Percentiles rank a stretch among this genome's conserved stretches.
phyloP scores from a whole-genome alignment of 2,888 invertebrate genomes.

The Callyntrura guangdongensis region DNA sequence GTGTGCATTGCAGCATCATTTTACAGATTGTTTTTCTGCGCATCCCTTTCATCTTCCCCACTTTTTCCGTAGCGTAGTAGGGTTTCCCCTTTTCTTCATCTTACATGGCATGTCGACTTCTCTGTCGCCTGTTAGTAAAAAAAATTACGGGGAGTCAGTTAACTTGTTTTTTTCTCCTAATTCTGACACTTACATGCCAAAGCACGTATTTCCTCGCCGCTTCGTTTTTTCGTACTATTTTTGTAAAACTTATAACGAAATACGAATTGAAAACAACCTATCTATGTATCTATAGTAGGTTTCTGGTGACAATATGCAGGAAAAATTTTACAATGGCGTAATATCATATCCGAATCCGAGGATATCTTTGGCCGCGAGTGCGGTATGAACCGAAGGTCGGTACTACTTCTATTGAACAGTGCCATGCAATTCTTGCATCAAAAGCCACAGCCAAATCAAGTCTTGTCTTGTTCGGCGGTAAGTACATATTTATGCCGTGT shows the following conservation, averaged over 20 bases:
- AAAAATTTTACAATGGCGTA: not conserved
- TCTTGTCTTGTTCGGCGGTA: not conserved
- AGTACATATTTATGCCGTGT: not conserved
- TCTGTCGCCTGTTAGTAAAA: conserved; percentile 5
- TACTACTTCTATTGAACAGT: not conserved
- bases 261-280: not conserved
- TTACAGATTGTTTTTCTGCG: conserved; percentile 53
- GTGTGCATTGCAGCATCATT: not conserved
- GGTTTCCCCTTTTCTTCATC: not conserved
- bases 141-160: conserved; percentile 16
- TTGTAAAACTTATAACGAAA: not conserved
- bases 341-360: not conserved
- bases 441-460: not conserved
- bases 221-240: not conserved
- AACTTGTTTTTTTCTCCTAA: conserved; percentile 53
- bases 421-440: not conserved
- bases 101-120: not conserved
- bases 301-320: conserved; percentile 40
- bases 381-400: not conserved
- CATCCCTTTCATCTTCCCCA: conserved; percentile 15
- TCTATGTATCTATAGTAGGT: too few species aligned
- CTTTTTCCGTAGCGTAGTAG: not conserved
- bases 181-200: conserved; percentile 71
- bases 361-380: not conserved
- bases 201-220: conserved; percentile 58